Percentiles rank a stretch among this genome's conserved stretches.
phyloP scores from a whole-genome alignment of 2,113 vertebrate species.

The Eubucco bourcierii region DNA sequence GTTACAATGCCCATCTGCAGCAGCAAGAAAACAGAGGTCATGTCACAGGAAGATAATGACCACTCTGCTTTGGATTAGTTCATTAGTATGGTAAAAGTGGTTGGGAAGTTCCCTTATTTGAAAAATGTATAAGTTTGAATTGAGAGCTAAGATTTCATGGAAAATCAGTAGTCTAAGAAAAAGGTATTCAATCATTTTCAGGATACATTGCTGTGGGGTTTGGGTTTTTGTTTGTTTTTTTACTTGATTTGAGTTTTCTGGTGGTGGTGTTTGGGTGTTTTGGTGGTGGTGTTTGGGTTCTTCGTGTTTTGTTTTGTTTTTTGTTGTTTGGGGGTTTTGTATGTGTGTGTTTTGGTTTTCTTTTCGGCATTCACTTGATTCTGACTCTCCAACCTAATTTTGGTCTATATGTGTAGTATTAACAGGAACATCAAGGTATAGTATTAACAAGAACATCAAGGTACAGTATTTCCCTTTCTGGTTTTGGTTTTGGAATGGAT shows the following conservation, averaged over 20 bases:
- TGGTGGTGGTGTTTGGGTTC: too few species aligned
- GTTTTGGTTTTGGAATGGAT: not conserved
- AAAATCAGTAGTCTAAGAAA: not conserved
- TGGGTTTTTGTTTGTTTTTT: too few species aligned
- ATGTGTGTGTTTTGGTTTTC: not conserved
- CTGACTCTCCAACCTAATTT: not conserved
- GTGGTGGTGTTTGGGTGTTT: too few species aligned
- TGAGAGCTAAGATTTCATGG: not conserved
- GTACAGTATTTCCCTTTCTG: not conserved
- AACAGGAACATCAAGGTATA: not conserved
- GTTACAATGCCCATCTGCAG: rapidly evolving
- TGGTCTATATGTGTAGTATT: not conserved
- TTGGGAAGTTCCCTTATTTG: not conserved
- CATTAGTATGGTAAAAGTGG: not conserved
- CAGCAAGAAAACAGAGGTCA: not conserved
- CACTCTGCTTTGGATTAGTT: not conserved
- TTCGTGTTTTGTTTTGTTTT: too few species aligned
- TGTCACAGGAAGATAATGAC: not conserved
- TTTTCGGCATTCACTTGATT: not conserved
- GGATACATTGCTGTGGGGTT: not conserved
- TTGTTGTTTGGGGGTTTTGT: too few species aligned
- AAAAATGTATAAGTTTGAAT: not conserved
- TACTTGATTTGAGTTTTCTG: too few species aligned
- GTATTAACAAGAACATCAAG: not conserved
- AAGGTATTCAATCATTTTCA: rapidly evolving